Evolutionary conservation across 2,113 vertebrate genomes (phyloP), one percentile per base, ranked within the genome.

Genomic region (Petrocephalus zakoni): DNA sequence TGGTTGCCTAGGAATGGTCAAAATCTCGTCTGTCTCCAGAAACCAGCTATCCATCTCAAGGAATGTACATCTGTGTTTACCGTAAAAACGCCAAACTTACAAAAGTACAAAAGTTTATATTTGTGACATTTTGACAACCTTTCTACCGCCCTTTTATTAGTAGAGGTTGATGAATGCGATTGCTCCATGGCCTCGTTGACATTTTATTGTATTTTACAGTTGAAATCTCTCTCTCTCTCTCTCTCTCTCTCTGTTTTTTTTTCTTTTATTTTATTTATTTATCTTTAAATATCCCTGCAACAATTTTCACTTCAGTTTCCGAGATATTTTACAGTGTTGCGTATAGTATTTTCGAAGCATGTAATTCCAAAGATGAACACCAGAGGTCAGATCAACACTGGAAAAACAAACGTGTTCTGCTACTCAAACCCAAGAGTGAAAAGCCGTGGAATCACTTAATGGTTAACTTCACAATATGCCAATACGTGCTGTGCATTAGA

Each of bases 311-410:
- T 83, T n/a, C 19, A 22, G 21, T 83, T 22, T 83, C 34, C n/a
- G 7, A 22, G 81, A 46, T 47, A 83, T 83, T 47, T 49, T 83
- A 83, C 81, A 55, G 51, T 53, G 19, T 7, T 21, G 52, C n/a
- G 25, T 87, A 11, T 37, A 58, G 37, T 46, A 87, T 17, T 61
- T 52, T 49, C 6, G 13, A 34, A 58, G 37, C 2, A 5, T 89
- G 89, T 46, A 89, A 84, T 87, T 68, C 78, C 56, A 52, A 19
- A 84, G 4, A 51, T 21, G 47, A 7, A 86, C 89, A 87, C 86
- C 47, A 10, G 56, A 82, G 52, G 89, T 87, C 89, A 88, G 56
- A 55, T 21, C 84, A 72, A 88, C 56, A 87, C 88, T 47, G 64
- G 46, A 89, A 5, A 55, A 84, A 3, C 61, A 52, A 55, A 55